Evolutionary conservation across 2,888 invertebrate genomes (phyloP), one percentile per base, ranked within the genome.

Genomic region (Diarsia mendica): DNA sequence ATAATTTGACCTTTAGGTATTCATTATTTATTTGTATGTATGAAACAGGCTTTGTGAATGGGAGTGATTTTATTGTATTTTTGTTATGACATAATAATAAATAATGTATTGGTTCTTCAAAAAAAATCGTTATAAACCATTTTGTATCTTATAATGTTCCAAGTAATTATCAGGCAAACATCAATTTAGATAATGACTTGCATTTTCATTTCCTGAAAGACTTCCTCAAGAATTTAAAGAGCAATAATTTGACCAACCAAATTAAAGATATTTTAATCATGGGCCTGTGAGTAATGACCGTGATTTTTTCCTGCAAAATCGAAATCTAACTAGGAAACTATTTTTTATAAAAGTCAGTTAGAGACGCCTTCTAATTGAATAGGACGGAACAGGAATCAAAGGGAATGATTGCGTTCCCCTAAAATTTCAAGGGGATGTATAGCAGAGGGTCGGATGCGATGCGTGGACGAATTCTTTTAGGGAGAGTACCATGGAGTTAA

Each of bases 361-460:
- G 92, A 94, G 94, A 92, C 93, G 94, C 93, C 94, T 95, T 91
- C 94, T 96, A 96, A 96, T 96, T 96, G 95, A 96, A 96, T 95
- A 93, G 94, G 94, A 95, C 92, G 96, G 94, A 93, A 94, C 92
- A 94, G 91, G 91, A 96, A 95, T 96, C 96, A 96, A 96, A 96
- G 94, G 94, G 94, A 95, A 96, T 95, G 95, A 95, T 96, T 94
- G 94, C 93, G 92, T 93, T 94, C 95, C 95, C 96, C 94, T 91
- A 91, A 90, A 93, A 90, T 93, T 94, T 93, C 91, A 92, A 92
- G 93, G 96, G 96, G 94, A 91, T 91, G 89, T 89, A 89, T 85
- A 85, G 82, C 87, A 84, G 92, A 91, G 95, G 96, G 95, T 92
- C 92, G 91, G 89, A 90, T 89, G 88, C 92, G 93, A 94, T 94